Conservation (phyloP, 2,888 invertebrate species). For the Caenorhabditis plicata region DNA sequence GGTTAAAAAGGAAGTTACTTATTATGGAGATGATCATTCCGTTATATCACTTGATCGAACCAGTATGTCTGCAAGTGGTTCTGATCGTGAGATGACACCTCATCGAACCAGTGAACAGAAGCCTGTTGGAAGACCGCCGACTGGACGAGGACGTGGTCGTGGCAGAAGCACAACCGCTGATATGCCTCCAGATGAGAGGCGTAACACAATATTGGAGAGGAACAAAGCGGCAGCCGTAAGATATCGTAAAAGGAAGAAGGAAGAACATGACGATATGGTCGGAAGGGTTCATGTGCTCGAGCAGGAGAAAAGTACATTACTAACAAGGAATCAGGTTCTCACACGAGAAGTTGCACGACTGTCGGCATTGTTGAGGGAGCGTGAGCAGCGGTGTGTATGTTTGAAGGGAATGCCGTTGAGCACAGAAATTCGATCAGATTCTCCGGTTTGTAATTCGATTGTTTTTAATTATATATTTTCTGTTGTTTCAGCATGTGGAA, state of each 20-base stretch:
- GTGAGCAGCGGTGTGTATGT: conserved; percentile 59
- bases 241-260: conserved; percentile 65
- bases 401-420: conserved; percentile 35
- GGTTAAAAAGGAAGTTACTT: conserved; percentile 25
- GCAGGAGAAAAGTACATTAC: conserved; percentile 48
- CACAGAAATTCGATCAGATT: conserved; percentile 5
- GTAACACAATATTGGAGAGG: conserved; percentile 46
- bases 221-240: conserved; percentile 65
- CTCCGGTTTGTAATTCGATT: background rate
- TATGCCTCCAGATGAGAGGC: conserved; percentile 60
- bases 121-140: conserved; percentile 29
- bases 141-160: conserved; percentile 45
- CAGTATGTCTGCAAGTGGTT: conserved; percentile 25
- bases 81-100: conserved; percentile 20
- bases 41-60: background rate
- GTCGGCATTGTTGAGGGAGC: conserved; percentile 49
- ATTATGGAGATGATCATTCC: conserved; percentile 9
- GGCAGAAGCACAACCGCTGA: conserved; percentile 53
- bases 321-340: conserved; percentile 60
- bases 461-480: too few relatives aligned
- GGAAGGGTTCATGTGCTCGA: conserved; percentile 57
- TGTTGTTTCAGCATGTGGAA: conserved; percentile 10
- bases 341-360: conserved; percentile 61
- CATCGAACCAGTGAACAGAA: conserved; percentile 9
- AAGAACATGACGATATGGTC: conserved; percentile 64